Evolutionary conservation across 2,888 invertebrate genomes (phyloP), one percentile per base, ranked within the genome.

Genomic region (Epirrhoe tristata): DNA sequence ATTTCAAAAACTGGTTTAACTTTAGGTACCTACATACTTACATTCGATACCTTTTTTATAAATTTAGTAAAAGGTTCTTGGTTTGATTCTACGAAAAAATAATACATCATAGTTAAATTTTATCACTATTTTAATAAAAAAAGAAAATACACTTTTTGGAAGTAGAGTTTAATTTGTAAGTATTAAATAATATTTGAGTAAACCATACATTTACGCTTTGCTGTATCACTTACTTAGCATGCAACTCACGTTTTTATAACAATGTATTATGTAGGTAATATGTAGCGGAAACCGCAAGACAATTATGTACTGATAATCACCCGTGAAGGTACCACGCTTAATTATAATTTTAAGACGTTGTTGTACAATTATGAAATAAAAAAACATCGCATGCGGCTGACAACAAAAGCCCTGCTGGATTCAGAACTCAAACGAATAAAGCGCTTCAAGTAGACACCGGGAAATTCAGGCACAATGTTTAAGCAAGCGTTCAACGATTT

Each of bases 301-400:
- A 76, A 77, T 79, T 78, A n/a, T n/a, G n/a, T n/a, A 79, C 68
- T 70, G 68, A 72, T 74, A 80, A 81, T 82, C 77, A 74, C 72
- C 74, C 74, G 72, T 74, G 63, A 74, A 70, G 69, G 55, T 73
- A 77, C 73, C 74, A 71, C 67, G 73, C 60, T 67, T 74, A 74
- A 74, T 74, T 63, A 70, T 73, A 69, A 73, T 74, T 78, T 72
- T 70, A 74, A 68, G 57, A 54, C 60, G 57, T 5, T 55, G 57
- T 61, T 61, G 61, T 61, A 54, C 55, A 61, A 63, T 68, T 61
- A 64, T 64, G 60, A 56, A 64, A 61, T 63, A 57, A 64, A n/a
- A n/a, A n/a, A 59, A 64, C 16, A 61, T 64, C 58, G 46, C 61
- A 36, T 62, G 63, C 57, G 53, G 57, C 53, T 63, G 63, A 39